These are phyloP conservation scores for Argopecten irradians DNA, from an alignment of 1,140 invertebrate species.

Conservation along the genomic window DNA sequence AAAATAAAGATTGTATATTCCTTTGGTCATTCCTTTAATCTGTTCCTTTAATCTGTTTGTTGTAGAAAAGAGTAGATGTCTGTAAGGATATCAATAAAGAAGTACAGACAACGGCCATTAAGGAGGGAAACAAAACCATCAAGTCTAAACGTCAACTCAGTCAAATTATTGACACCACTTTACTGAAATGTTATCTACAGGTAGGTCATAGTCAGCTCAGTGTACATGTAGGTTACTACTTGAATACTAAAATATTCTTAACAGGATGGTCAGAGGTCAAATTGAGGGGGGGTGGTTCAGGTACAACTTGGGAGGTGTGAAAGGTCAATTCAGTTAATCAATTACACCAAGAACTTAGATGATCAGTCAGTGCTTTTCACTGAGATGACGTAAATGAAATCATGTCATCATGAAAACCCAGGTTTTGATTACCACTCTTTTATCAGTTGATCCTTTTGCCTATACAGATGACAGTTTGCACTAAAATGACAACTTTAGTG, in stretches of 20 bases:
- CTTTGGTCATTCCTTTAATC: not conserved
- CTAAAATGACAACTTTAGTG: no score
- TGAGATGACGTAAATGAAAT: no score
- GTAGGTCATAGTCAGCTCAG: constrained; percentile 76
- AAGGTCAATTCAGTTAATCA: no score
- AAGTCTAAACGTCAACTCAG: constrained; percentile 82
- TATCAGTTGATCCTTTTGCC: no score
- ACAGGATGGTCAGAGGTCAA: not conserved
- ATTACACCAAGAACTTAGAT: no score
- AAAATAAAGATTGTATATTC: not conserved
- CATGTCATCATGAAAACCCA: no score
- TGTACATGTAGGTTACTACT: constrained; percentile 14
- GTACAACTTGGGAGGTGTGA: no score
- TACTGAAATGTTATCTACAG: constrained; percentile 97
- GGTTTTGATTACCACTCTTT: no score
- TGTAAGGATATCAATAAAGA: constrained; percentile 59
- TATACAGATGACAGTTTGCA: no score
- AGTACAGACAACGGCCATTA: constrained; percentile 73
- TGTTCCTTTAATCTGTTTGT: constrained; percentile 52
- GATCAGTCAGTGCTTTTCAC: no score
- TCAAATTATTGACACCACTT: constrained; percentile 96
- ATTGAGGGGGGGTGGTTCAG: not conserved
- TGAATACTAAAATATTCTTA: not conserved
- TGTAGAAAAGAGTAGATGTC: constrained; percentile 75
- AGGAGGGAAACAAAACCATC: constrained; percentile 78